Percentiles rank a stretch among this genome's conserved stretches.
phyloP scores from a whole-genome alignment of 1,140 invertebrate species.

The Andricus grossulariae region DNA sequence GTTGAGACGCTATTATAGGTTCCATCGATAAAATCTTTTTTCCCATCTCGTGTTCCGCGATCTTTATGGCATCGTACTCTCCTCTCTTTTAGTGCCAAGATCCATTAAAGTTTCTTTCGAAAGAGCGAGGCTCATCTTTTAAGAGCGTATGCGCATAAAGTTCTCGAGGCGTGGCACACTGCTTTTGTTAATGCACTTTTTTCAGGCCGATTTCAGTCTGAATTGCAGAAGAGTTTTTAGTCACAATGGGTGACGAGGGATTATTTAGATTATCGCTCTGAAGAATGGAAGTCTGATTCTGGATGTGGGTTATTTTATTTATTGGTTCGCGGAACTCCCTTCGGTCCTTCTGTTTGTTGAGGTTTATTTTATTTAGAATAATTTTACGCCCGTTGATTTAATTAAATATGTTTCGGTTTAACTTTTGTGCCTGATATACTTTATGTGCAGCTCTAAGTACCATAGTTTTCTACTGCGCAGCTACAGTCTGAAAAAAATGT shows the following conservation, averaged over 20 bases:
- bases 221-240: constrained; percentile 3
- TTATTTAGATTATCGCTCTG: background rate
- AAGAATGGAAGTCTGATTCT: background rate
- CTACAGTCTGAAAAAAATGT: too few species aligned
- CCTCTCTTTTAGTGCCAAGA: too few species aligned
- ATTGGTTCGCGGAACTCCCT: background rate
- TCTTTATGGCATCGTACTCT: too few species aligned
- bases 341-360: background rate
- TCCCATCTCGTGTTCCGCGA: too few species aligned
- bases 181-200: constrained; percentile 10
- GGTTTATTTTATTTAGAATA: background rate
- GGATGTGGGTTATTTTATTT: constrained; percentile 1
- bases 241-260: constrained; percentile 2
- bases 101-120: too few species aligned
- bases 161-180: constrained; percentile 3
- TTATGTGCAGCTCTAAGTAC: too few species aligned
- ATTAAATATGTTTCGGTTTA: background rate
- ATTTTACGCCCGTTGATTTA: background rate
- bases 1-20: background rate
- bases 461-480: too few species aligned
- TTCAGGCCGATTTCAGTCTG: background rate
- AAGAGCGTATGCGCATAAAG: constrained; percentile 4
- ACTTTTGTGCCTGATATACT: too few species aligned
- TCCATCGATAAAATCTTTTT: too few species aligned
- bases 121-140: background rate